A percentile compares a stretch with the other conserved stretches of the same genome.
Conservation (phyloP, 2,797 vertebrate genomes). For the Melanogrammus aeglefinus region DNA sequence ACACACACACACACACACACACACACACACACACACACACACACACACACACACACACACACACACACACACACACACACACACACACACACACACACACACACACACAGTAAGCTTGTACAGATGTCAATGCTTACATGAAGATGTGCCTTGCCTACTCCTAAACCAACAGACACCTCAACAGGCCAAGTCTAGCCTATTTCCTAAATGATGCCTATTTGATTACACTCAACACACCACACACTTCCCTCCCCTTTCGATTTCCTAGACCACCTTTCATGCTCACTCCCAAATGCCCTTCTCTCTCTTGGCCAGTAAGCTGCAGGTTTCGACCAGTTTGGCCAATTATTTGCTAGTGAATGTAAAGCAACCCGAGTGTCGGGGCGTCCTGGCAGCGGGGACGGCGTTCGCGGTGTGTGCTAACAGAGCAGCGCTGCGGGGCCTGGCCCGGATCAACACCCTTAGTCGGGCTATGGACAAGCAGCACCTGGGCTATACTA, state of each 20-base stretch:
- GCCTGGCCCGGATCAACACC: constrained; percentile 45
- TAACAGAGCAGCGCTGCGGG: constrained; percentile 55
- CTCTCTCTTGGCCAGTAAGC: constrained; percentile 32
- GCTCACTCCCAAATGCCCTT: constrained; percentile 23
- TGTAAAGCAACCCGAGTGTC: constrained; percentile 29
- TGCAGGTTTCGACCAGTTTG: constrained; percentile 26
- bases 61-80: constrained; percentile 5
- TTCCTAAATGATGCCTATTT: not conserved
- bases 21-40: constrained; percentile 4
- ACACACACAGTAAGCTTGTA: not conserved
- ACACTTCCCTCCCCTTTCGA: constrained; percentile 21
- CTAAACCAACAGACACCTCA: constrained; percentile 53
- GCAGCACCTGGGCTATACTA: constrained; percentile 86
- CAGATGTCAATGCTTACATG: not conserved
- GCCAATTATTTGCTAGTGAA: constrained; percentile 34
- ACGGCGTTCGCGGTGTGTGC: constrained; percentile 44
- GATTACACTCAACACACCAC: not conserved
- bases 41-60: constrained; percentile 4
- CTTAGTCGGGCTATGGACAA: constrained; percentile 72
- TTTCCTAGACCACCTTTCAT: constrained; percentile 52
- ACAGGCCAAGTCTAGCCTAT: constrained; percentile 46
- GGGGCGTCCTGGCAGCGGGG: constrained; percentile 35
- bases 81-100: constrained; percentile 5
- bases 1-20: constrained; percentile 6
- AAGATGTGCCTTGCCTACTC: not conserved